These are phyloP conservation scores for Chydorus sphaericus DNA, from an alignment of 2,888 invertebrate genomes.

Conservation along the genomic window DNA sequence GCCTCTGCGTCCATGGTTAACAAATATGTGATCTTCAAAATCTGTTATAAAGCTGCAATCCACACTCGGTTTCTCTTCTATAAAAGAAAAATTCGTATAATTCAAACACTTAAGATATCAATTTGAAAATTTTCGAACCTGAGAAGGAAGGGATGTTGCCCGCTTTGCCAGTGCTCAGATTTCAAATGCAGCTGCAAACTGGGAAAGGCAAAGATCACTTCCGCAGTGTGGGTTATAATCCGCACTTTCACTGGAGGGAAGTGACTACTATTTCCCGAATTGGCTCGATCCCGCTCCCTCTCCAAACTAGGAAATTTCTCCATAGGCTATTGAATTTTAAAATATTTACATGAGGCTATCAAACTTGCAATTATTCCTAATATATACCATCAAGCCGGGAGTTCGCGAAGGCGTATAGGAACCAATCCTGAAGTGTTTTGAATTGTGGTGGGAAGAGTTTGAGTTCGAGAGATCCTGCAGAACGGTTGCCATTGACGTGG, in stretches of 20 bases:
- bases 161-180: conserved; percentile 76
- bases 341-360: too few relatives aligned
- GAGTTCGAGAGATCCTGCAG: conserved; percentile 75
- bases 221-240: conserved; percentile 79
- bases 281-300: conserved; percentile 42
- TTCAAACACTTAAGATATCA: neutral
- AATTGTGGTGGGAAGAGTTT: conserved; percentile 92
- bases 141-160: conserved; percentile 39
- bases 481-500: conserved; percentile 66
- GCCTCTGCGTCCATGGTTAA: conserved; percentile 96
- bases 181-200: conserved; percentile 82
- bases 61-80: conserved; percentile 70
- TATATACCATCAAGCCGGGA: conserved; percentile 87
- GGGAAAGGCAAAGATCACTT: conserved; percentile 93
- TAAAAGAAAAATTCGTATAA: conserved; percentile 19
- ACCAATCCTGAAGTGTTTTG: conserved; percentile 88
- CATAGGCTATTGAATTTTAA: too few relatives aligned
- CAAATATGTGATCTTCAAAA: conserved; percentile 96
- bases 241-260: conserved; percentile 36
- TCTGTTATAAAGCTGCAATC: conserved; percentile 96
- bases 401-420: conserved; percentile 87
- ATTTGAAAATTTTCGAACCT: neutral
- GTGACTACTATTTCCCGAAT: conserved; percentile 27
- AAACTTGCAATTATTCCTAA: too few relatives aligned
- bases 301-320: conserved; percentile 81